Conservation (phyloP, 1,140 invertebrate genomes). For the Drosophila busckii region DNA sequence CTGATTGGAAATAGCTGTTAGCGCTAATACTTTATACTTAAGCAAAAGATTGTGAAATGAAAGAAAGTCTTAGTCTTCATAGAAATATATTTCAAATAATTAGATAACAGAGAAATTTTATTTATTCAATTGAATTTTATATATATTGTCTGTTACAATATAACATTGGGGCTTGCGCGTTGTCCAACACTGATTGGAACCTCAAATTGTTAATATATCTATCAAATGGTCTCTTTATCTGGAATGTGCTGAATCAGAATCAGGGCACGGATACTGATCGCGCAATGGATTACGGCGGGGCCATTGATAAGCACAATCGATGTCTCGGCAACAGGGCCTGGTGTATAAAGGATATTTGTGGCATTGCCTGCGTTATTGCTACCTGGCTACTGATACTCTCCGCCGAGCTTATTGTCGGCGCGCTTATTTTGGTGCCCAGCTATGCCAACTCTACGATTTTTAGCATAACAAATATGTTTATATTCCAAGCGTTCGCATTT, state of each 20-base stretch:
- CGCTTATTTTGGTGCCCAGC: slow-evolving; percentile 94
- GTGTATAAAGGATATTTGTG: slow-evolving; percentile 97
- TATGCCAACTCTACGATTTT: slow-evolving; percentile 84
- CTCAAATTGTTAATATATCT: slow-evolving; percentile 23
- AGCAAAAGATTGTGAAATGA: too few relatives aligned
- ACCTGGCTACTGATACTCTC: slow-evolving; percentile 98
- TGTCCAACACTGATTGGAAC: slow-evolving; percentile 26
- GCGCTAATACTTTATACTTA: too few relatives aligned
- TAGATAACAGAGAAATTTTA: too few relatives aligned
- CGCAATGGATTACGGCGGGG: slow-evolving; percentile 43
- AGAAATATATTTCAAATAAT: too few relatives aligned
- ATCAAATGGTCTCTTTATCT: slow-evolving; percentile 37
- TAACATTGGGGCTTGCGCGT: slow-evolving; percentile 22
- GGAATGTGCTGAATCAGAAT: slow-evolving; percentile 3
- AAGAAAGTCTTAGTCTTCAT: too few relatives aligned
- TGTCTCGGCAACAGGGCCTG: slow-evolving; percentile 88
- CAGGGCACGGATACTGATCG: slow-evolving; percentile 34
- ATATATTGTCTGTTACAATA: too few relatives aligned
- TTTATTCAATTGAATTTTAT: too few relatives aligned
- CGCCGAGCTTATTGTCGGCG: slow-evolving; percentile 97
- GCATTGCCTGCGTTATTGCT: slow-evolving; percentile 97
- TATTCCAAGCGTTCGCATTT: slow-evolving; percentile 94
- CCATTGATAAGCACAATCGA: slow-evolving; percentile 86
- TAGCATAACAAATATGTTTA: slow-evolving; percentile 91
- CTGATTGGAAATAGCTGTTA: too few relatives aligned